phyloP scores from a whole-genome alignment of 53 echinoderm and acorn worm genomes.

The Temnopleurus reevesii region DNA sequence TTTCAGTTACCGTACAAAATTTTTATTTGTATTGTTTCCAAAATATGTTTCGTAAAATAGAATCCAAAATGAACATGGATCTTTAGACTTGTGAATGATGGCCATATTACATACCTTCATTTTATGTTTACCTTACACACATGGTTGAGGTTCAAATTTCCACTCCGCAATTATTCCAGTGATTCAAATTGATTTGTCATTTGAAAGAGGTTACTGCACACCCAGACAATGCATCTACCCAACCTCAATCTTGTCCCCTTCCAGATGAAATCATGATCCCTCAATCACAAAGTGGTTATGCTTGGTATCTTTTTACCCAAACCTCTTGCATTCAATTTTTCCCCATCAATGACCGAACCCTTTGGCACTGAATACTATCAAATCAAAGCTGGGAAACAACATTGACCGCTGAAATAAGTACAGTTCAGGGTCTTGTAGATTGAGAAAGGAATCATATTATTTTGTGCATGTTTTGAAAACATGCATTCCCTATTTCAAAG shows the following conservation, averaged over 20 bases:
- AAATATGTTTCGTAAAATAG: not conserved
- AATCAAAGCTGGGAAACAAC: no score
- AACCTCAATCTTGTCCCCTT: slow-evolving; percentile 1
- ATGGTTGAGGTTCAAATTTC: not conserved
- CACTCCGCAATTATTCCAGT: no score
- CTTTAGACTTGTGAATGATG: not conserved
- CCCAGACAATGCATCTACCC: slow-evolving; percentile 10
- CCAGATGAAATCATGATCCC: not conserved
- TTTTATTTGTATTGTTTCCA: not conserved
- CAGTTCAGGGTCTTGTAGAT: no score
- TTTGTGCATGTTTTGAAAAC: no score
- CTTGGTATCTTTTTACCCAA: not conserved
- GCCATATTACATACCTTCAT: not conserved
- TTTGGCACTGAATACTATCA: not conserved
- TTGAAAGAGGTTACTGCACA: not conserved
- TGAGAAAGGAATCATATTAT: no score
- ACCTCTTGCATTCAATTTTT: not conserved
- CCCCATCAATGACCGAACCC: not conserved
- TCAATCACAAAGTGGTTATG: slow-evolving; percentile 9
- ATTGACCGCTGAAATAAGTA: no score
- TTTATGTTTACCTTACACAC: not conserved
- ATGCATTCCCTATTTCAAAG: no score
- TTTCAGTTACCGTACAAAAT: not conserved
- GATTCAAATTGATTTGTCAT: not conserved
- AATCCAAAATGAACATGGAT: not conserved